Percentiles rank a stretch among this genome's conserved stretches.
Evolutionary conservation across 2,888 invertebrate genomes (phyloP).

Genomic region (Branchellion lobata): DNA sequence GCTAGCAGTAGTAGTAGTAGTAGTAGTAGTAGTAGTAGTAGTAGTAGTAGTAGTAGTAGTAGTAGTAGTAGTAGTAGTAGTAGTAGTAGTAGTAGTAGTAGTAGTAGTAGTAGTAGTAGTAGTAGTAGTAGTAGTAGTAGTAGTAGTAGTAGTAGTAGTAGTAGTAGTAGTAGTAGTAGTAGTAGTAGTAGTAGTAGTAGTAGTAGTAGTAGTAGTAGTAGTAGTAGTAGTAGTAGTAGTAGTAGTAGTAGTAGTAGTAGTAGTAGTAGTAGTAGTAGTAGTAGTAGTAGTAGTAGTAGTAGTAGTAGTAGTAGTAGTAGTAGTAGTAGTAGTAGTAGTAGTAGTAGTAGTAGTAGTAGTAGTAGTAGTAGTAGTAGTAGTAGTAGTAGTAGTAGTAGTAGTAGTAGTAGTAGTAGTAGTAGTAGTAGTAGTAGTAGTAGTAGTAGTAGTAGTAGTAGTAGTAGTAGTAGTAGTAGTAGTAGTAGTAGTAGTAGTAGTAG

Average conservation of each 20-base stretch:
- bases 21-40: background rate
- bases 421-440: too few relatives aligned
- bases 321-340: conserved; percentile 2
- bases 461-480: too few relatives aligned
- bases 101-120: conserved; percentile 34
- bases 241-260: background rate
- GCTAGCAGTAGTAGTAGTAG: conserved; percentile 1
- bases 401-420: too few relatives aligned
- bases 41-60: background rate
- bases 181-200: background rate
- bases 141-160: conserved; percentile 33
- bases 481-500: too few relatives aligned
- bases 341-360: conserved; percentile 17
- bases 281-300: conserved; percentile 13
- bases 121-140: conserved; percentile 30
- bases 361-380: background rate
- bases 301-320: conserved; percentile 17
- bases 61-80: background rate
- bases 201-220: background rate
- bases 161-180: conserved; percentile 8
- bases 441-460: too few relatives aligned
- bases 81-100: conserved; percentile 5
- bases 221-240: conserved; percentile 1
- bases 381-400: background rate
- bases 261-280: conserved; percentile 22